These are phyloP conservation scores for Conus ventricosus DNA, from an alignment of 1,140 invertebrate species.

Conservation along the genomic window DNA sequence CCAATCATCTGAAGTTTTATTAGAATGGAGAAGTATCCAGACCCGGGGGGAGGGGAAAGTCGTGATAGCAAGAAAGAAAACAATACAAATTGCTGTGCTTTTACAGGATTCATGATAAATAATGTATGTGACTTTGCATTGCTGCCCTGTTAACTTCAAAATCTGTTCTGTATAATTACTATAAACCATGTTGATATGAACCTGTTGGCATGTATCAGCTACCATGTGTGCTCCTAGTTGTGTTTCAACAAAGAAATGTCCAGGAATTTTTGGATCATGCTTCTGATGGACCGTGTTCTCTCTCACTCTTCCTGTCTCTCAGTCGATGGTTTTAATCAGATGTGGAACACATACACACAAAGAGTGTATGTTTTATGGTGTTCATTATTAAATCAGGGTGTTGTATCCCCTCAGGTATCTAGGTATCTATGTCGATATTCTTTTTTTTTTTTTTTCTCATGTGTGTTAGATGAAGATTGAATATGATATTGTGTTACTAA, in stretches of 20 bases:
- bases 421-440: neutral
- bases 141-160: neutral
- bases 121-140: slow-evolving; percentile 26
- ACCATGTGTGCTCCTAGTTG: slow-evolving; percentile 2
- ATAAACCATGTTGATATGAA: neutral
- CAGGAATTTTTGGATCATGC: slow-evolving; percentile 13
- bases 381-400: slow-evolving; percentile 20
- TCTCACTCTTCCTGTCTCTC: neutral
- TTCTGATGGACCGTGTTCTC: neutral
- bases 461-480: neutral
- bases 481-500: slow-evolving; percentile 15
- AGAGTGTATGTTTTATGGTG: neutral
- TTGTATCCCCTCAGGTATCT: slow-evolving; percentile 2
- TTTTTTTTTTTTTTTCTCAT: neutral
- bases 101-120: neutral
- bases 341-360: neutral
- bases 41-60: neutral
- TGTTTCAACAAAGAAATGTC: neutral
- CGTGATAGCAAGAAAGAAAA: neutral
- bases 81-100: neutral
- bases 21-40: neutral
- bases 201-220: neutral
- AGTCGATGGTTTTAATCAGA: neutral
- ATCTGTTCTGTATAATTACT: neutral
- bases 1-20: neutral